These are phyloP conservation scores for Epinephelus moara DNA, from an alignment of 2,113 vertebrate species.

Conservation along the genomic window DNA sequence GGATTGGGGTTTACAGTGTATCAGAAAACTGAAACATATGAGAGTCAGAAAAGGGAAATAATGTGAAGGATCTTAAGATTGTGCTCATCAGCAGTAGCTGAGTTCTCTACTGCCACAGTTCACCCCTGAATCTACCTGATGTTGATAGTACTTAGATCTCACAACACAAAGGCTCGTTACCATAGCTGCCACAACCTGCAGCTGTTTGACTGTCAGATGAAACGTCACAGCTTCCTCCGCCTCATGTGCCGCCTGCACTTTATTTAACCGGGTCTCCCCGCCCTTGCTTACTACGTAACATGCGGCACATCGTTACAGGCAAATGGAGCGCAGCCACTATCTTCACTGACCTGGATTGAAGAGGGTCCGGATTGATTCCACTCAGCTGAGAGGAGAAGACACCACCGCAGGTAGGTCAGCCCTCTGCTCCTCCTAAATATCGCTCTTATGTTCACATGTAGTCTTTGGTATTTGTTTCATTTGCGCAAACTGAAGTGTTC, in stretches of 20 bases:
- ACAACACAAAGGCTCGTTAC: background rate
- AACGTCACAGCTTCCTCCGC: background rate
- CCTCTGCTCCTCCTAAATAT: background rate
- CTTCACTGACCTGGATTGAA: conserved; percentile 46
- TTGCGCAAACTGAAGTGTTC: background rate
- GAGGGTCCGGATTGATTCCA: background rate
- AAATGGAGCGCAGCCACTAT: conserved; percentile 28
- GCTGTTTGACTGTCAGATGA: background rate
- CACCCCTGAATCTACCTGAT: too few species aligned
- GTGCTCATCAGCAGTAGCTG: too few species aligned
- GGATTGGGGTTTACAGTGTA: too few species aligned
- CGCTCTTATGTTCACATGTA: too few species aligned
- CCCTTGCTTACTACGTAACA: conserved; percentile 38
- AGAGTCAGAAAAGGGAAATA: too few species aligned
- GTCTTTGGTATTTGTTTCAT: background rate
- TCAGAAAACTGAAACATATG: too few species aligned
- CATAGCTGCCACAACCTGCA: background rate
- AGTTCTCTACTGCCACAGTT: too few species aligned
- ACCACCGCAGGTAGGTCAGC: conserved; percentile 19
- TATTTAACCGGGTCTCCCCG: conserved; percentile 3
- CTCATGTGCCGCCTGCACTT: background rate
- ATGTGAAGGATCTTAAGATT: too few species aligned
- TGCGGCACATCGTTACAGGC: conserved; percentile 31
- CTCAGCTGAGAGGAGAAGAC: conserved; percentile 8
- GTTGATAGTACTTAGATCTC: too few species aligned